Evolutionary conservation across 2,113 vertebrate genomes (phyloP).

Genomic region (Psilopogon haemacephalus): DNA sequence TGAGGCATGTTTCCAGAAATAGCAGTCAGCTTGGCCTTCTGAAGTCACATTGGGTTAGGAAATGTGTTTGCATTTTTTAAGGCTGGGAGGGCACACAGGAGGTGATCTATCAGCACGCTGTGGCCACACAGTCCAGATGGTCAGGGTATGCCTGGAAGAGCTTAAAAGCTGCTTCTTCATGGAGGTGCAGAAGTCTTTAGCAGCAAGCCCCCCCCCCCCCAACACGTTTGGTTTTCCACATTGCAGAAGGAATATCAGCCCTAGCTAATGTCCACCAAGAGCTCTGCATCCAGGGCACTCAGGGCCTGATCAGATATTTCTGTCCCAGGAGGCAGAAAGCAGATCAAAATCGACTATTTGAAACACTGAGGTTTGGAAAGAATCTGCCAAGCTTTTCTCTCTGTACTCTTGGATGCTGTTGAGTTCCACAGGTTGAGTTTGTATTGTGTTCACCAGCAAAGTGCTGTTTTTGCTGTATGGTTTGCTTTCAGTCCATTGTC

Average conservation of each 20-base stretch:
- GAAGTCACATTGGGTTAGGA: constrained; percentile 47
- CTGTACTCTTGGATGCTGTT: not conserved
- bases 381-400: not conserved
- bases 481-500: not conserved
- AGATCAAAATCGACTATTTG: not conserved
- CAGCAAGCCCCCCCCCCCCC: too few relatives aligned
- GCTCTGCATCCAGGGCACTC: not conserved
- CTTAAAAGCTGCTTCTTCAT: not conserved
- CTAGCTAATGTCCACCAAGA: not conserved
- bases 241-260: not conserved
- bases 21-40: not conserved
- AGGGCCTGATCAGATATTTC: not conserved
- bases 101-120: not conserved
- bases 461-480: not conserved
- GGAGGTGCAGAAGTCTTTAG: not conserved
- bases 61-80: not conserved
- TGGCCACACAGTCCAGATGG: not conserved
- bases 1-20: constrained; percentile 64
- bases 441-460: not conserved
- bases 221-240: fast-evolving
- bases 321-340: not conserved
- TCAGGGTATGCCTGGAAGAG: not conserved
- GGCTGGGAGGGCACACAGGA: not conserved
- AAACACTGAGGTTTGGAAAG: not conserved
- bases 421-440: not conserved